Conservation (phyloP, 2,888 invertebrate species). For the Agrotis puta region DNA sequence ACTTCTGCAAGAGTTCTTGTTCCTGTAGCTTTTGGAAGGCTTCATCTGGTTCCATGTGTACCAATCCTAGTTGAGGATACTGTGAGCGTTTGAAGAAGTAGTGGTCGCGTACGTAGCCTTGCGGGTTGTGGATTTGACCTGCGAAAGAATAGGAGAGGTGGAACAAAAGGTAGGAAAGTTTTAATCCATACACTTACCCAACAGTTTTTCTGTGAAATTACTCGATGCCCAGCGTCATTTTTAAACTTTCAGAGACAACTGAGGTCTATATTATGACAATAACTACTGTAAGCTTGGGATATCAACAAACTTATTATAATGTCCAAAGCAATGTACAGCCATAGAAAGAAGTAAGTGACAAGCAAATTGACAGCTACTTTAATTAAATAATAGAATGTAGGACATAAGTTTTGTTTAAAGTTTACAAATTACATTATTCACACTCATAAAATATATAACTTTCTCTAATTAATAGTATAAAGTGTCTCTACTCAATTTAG, state of each 20-base stretch:
- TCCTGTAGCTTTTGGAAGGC: slow-evolving; percentile 97
- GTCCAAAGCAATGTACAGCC: too few relatives aligned
- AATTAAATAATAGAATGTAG: too few relatives aligned
- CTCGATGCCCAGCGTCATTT: not conserved
- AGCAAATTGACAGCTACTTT: too few relatives aligned
- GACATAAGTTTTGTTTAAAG: too few relatives aligned
- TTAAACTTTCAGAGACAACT: not conserved
- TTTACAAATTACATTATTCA: too few relatives aligned
- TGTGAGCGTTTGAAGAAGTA: slow-evolving; percentile 99
- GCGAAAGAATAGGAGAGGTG: slow-evolving; percentile 37
- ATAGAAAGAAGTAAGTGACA: too few relatives aligned
- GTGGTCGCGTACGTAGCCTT: slow-evolving; percentile 98
- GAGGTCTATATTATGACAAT: too few relatives aligned
- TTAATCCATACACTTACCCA: not conserved
- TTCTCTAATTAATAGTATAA: too few relatives aligned
- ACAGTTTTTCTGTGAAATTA: not conserved
- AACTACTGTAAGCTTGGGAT: too few relatives aligned
- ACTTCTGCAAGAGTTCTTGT: slow-evolving; percentile 97
- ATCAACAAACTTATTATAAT: too few relatives aligned
- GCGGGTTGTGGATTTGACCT: slow-evolving; percentile 99
- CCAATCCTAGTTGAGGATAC: slow-evolving; percentile 98
- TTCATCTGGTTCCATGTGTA: slow-evolving; percentile 97
- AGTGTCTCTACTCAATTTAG: too few relatives aligned
- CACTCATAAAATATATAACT: too few relatives aligned
- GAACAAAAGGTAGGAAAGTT: not conserved